Percentiles rank a stretch among this genome's conserved stretches.
Evolutionary conservation across 37 sponge, comb jelly and placozoan genomes (phyloP).

Genomic region (Halichondria panicea): DNA sequence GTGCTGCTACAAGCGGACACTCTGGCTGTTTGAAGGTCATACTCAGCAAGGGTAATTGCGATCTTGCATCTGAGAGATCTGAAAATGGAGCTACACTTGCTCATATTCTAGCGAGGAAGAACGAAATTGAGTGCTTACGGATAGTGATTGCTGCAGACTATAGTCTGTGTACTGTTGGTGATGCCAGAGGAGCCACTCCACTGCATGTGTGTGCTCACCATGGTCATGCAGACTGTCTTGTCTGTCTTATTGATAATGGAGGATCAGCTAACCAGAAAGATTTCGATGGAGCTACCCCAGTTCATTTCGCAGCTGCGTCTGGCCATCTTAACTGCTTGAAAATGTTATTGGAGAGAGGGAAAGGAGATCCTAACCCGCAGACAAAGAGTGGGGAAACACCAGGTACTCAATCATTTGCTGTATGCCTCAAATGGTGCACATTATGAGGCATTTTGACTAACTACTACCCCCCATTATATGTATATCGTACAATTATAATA

Average conservation of each 20-base stretch:
- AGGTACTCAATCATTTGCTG: too few species aligned
- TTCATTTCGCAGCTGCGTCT: constrained; percentile 75
- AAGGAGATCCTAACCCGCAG: constrained; percentile 56
- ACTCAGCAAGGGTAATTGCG: neutral
- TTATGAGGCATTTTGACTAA: too few species aligned
- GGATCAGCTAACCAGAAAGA: constrained; percentile 30
- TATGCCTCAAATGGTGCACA: too few species aligned
- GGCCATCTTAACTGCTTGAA: constrained; percentile 72
- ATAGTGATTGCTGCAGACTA: constrained; percentile 34
- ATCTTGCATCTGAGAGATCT: constrained; percentile 15
- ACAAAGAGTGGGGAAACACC: constrained; percentile 87
- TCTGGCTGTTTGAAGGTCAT: constrained; percentile 54
- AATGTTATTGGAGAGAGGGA: constrained; percentile 39
- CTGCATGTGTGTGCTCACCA: constrained; percentile 77
- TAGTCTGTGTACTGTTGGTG: constrained; percentile 26
- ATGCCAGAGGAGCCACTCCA: constrained; percentile 79
- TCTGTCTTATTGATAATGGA: constrained; percentile 43
- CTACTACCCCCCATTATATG: too few species aligned
- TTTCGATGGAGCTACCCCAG: constrained; percentile 82
- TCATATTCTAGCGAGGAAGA: constrained; percentile 73
- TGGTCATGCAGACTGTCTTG: constrained; percentile 64
- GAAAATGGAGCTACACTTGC: constrained; percentile 65
- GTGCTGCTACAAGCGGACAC: constrained; percentile 45
- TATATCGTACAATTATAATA: too few species aligned
- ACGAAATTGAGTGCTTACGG: constrained; percentile 33